Evolutionary conservation across 2,888 invertebrate species (phyloP), one percentile per base, ranked within the genome.

Genomic region (Nowickia ferox): DNA sequence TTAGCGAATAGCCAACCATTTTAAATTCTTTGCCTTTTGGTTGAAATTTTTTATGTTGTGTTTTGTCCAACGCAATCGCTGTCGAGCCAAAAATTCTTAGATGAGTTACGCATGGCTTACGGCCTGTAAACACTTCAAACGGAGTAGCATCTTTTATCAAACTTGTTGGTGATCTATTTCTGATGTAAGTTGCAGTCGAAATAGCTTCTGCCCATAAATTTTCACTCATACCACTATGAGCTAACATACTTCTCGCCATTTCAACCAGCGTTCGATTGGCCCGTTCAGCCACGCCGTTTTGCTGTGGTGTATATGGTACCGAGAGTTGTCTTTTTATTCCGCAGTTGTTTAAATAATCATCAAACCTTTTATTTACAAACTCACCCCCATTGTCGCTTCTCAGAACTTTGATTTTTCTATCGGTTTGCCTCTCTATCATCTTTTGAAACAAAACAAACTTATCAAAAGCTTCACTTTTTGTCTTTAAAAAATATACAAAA

Each of bases 291-390:
- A 40, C 38, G 8, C 38, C 30, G 15, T 22, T 57, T 63, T 63
- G 2, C 2, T 44, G 63, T 1, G 44, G 19, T 11, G 44, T 63
- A 9, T 44, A 19, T 40, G 68, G 66, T 1, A 65, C 72, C 0
- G 66, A 81, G 1, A 84, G 66, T 72, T 87, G 80, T 46, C 78
- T 48, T 15, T 51, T 55, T 57, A 87, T 84, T 15, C 87, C 85
- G 46, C 75, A 40, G 8, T 66, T 19, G 1, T 75, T 46, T 11
- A 87, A 76, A 61, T 59, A 22, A 1, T 48, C 48, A 57, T 22
- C 44, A 57, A 71, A 71, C n/a, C 66, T n/a, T 3, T 74, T 42
- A 4, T 81, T 59, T 4, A 87, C 68, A 48, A 59, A 48, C 9
- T 72, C 72, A 11, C 46, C 15, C 1, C 46, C 65, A 8, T 65